These are phyloP conservation scores for Drosophila aff. DNA, from an alignment of 1,140 invertebrate species.

Conservation along the genomic window DNA sequence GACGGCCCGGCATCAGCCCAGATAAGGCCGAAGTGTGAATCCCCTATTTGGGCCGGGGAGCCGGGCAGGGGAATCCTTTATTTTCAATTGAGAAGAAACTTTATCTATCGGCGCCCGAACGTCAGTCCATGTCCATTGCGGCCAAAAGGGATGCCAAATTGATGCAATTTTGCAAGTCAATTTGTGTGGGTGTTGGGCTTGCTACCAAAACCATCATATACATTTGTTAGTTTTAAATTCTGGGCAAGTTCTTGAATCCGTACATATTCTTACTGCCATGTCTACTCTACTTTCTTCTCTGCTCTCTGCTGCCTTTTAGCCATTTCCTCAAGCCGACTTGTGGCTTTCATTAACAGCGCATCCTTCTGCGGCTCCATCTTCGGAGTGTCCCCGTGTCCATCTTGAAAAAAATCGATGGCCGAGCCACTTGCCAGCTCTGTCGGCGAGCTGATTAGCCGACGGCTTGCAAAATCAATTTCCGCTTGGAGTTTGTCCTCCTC, in stretches of 20 bases:
- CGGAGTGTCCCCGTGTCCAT: constrained; percentile 3
- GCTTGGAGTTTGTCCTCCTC: constrained; percentile 48
- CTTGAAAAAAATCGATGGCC: constrained; percentile 40
- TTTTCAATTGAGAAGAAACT: constrained; percentile 11
- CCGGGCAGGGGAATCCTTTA: neutral
- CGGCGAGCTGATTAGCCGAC: constrained; percentile 57
- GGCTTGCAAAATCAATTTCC: constrained; percentile 80
- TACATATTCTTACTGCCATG: neutral
- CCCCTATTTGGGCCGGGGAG: constrained; percentile 10
- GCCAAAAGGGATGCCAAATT: neutral
- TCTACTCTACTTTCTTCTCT: neutral
- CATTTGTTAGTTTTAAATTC: neutral
- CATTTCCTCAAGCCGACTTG: neutral
- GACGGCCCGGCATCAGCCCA: constrained; percentile 11
- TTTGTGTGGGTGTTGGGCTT: neutral
- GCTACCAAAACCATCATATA: neutral
- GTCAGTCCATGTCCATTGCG: constrained; percentile 1
- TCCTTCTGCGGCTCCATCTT: constrained; percentile 10
- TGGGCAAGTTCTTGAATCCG: neutral
- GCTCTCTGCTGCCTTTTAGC: neutral
- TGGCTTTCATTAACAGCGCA: constrained; percentile 32
- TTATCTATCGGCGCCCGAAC: neutral
- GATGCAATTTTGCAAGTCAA: constrained; percentile 3
- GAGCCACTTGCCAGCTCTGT: constrained; percentile 14
- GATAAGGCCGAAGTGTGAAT: constrained; percentile 30